These are phyloP conservation scores for Pantherophis guttatus DNA, from an alignment of 2,113 vertebrate genomes.

Conservation along the genomic window DNA sequence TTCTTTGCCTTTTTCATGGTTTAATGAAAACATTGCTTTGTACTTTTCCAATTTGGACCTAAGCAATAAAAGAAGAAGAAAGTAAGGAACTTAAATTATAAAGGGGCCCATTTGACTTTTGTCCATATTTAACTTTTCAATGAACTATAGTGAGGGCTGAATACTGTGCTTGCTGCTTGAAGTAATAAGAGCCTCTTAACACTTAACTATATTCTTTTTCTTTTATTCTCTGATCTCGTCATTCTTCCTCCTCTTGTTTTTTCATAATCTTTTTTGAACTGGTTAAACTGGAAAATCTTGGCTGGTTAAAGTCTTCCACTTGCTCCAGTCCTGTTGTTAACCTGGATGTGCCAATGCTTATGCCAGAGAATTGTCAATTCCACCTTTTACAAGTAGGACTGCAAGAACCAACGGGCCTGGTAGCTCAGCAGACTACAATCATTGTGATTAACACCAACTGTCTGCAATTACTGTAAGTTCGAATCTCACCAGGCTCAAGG, in stretches of 20 bases:
- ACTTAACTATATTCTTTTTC: not conserved
- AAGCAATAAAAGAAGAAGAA: not conserved
- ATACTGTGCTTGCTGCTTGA: not conserved
- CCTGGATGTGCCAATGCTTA: not conserved
- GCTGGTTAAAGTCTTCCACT: slow-evolving; percentile 34
- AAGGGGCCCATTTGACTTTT: not conserved
- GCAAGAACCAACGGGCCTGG: not conserved
- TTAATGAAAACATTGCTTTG: not conserved
- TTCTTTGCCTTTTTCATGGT: not conserved
- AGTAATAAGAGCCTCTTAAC: not conserved
- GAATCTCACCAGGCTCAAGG: too few species aligned
- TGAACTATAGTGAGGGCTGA: not conserved
- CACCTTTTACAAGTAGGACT: slow-evolving; percentile 3
- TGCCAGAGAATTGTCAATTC: not conserved
- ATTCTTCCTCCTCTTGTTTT: not conserved
- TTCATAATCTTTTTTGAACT: not conserved
- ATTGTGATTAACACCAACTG: too few species aligned
- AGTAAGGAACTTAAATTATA: not conserved
- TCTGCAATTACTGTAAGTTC: too few species aligned
- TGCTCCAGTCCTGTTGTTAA: slow-evolving; percentile 13
- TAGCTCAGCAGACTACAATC: too few species aligned
- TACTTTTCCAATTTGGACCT: not conserved
- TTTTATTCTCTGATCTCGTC: not conserved
- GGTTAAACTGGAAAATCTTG: not conserved
- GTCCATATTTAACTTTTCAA: not conserved